Evolutionary conservation across 2,113 vertebrate genomes (phyloP).

Genomic region (Tricholaema leucomelas): DNA sequence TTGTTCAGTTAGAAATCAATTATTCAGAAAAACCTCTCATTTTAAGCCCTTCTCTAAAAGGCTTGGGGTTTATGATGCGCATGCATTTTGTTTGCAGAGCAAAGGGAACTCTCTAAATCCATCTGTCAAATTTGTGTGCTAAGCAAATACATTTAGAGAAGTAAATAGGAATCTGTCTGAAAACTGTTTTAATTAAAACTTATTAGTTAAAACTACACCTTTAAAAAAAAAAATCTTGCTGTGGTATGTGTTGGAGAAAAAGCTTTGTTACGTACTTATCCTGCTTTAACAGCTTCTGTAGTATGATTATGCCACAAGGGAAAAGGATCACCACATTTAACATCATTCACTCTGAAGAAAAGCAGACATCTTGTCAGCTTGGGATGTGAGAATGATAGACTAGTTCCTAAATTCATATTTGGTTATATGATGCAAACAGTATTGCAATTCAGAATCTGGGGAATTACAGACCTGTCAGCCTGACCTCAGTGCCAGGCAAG

Average conservation of each 20-base stretch:
- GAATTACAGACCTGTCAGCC: too few species aligned
- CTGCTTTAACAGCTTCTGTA: background rate
- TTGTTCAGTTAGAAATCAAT: slow-evolving; percentile 32
- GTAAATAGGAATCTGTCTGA: background rate
- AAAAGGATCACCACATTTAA: background rate
- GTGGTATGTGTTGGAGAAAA: background rate
- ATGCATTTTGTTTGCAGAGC: slow-evolving; percentile 2
- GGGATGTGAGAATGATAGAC: background rate
- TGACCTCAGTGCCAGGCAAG: too few species aligned
- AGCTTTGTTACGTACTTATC: background rate
- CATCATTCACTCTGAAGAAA: background rate
- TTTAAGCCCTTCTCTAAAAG: slow-evolving; percentile 15
- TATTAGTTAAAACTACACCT: background rate
- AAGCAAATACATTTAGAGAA: background rate
- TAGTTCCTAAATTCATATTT: background rate
- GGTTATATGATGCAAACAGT: background rate
- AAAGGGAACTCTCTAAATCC: background rate
- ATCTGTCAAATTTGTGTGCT: slow-evolving; percentile 24
- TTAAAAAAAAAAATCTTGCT: background rate
- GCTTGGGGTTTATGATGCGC: background rate
- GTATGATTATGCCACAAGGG: background rate
- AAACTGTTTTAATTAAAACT: background rate
- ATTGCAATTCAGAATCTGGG: background rate
- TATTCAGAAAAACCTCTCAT: slow-evolving; percentile 22
- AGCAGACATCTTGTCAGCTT: background rate